phyloP scores from a whole-genome alignment of 2,113 vertebrate species.

The Macroglossus sobrinus region DNA sequence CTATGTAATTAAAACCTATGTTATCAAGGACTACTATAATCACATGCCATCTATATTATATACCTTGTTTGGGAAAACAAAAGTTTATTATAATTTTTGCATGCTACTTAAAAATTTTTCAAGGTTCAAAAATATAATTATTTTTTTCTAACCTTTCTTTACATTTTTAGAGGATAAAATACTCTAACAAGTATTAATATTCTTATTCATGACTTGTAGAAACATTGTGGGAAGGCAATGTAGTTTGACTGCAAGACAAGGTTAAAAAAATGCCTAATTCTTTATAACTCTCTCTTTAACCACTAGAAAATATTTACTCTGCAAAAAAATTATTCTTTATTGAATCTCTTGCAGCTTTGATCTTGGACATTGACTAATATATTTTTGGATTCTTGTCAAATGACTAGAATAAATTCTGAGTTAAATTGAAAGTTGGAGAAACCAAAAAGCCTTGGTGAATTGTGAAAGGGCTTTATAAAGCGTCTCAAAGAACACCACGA shows the following conservation, averaged over 20 bases:
- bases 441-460: slow-evolving; percentile 10
- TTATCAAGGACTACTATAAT: background rate
- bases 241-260: background rate
- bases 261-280: background rate
- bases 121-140: background rate
- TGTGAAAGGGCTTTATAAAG: slow-evolving; percentile 23
- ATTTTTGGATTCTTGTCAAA: slow-evolving; percentile 41
- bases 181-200: background rate
- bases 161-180: background rate
- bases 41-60: background rate
- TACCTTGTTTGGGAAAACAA: background rate
- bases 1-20: background rate
- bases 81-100: background rate
- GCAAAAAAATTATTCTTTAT: background rate
- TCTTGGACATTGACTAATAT: background rate
- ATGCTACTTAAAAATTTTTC: background rate
- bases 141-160: background rate
- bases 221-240: background rate
- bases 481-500: slow-evolving; percentile 35
- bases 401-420: slow-evolving; percentile 36
- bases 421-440: slow-evolving; percentile 14
- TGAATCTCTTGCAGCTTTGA: slow-evolving; percentile 30
- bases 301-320: slow-evolving; percentile 36
- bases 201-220: background rate
- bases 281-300: background rate